Evolutionary conservation across 2,113 vertebrate genomes (phyloP), one percentile per base, ranked within the genome.

Genomic region (Eretmochelys imbricata): DNA sequence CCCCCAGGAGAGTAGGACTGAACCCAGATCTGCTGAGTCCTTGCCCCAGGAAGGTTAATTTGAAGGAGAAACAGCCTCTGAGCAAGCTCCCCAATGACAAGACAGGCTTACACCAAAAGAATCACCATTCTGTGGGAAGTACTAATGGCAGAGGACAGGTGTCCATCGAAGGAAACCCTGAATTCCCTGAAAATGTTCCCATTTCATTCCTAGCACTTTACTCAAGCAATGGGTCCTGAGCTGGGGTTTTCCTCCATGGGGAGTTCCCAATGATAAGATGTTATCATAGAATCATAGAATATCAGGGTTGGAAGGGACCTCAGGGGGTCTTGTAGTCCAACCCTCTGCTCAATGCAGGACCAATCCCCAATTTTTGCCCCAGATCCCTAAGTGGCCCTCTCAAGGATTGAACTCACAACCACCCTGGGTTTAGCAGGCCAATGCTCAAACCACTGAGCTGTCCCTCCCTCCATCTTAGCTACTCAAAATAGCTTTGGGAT

Each of bases 401-500:
- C 38, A 42, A 42, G 38, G 38, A 42, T 42, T 42, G 38, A 42
- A 42, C 38, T 42, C 38, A 42, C 38, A 42, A 42, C 38, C 38
- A 42, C 38, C 38, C 38, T 42, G 38, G 38, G 38, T 42, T 42
- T 42, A 42, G 38, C 38, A 42, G 38, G 38, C 38, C 38, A 42
- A 42, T 42, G 38, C 38, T 42, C 38, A 42, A 42, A 42, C 38
- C 38, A 42, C 38, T 42, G 38, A 42, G 38, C 38, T 42, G 38
- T 42, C 38, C 38, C 38, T 42, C 38, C 38, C 38, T n/a, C n/a
- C 90, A 84, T 87, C 62, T 69, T 89, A 69, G 54, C 88, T 79
- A 20, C 94, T 95, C 54, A 87, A 92, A 96, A 80, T 57, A 85
- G 79, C 89, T 90, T 88, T 57, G 90, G 85, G 89, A 89, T 97